Evolutionary conservation across 2,888 invertebrate species (phyloP), one percentile per base, ranked within the genome.

Genomic region (Hofmannophila pseudospretella): DNA sequence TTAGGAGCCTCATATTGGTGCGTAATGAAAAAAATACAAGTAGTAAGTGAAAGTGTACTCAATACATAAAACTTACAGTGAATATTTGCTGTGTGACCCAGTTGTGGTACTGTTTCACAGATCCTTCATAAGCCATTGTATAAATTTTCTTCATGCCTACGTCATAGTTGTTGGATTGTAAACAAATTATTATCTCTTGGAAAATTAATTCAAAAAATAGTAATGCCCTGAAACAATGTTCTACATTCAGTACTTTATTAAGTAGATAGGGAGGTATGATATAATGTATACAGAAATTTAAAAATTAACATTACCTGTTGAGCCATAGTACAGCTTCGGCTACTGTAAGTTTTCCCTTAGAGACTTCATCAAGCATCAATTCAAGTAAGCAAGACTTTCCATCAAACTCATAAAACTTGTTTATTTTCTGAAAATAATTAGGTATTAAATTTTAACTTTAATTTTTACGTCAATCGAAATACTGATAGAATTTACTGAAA

Each of bases 1-100:
- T n/a, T n/a, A n/a, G n/a, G n/a, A n/a, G n/a, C n/a, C n/a, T n/a
- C n/a, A n/a, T n/a, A n/a, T n/a, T n/a, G n/a, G n/a, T n/a, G n/a
- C n/a, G n/a, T n/a, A n/a, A n/a, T n/a, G n/a, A n/a, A n/a, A n/a
- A n/a, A n/a, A n/a, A n/a, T n/a, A n/a, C n/a, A n/a, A n/a, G n/a
- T n/a, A n/a, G n/a, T n/a, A n/a, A n/a, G n/a, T n/a, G n/a, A n/a
- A n/a, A n/a, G n/a, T n/a, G n/a, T n/a, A n/a, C n/a, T n/a, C n/a
- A n/a, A n/a, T n/a, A n/a, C n/a, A n/a, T n/a, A n/a, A n/a, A 28
- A 81, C 86, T 81, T 85, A 94, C 94, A 64, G 85, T 81, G 67
- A 94, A 93, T 32, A 94, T 71, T 76, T 92, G 91, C 60, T 92
- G 92, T 2, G 92, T 90, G 55, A 94, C 80, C 91, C 94, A 94